Base-by-base conservation (phyloP, 1,140 invertebrate species). In the Trichonephila inaurata region DNA sequence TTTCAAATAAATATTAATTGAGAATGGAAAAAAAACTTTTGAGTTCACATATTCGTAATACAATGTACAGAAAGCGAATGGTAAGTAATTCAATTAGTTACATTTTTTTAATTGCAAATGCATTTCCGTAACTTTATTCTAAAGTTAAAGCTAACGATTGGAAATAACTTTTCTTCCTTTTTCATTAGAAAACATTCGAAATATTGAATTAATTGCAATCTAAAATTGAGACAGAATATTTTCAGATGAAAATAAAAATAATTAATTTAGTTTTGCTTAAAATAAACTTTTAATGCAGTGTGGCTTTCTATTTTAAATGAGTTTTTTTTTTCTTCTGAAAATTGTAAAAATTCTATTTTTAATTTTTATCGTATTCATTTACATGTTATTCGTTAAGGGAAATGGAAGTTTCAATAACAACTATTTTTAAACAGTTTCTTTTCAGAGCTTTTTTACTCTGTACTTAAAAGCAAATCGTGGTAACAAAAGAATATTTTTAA, bases 151-250 rank as follows among this genome's bases (percentile, higher is more conserved):
- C 40, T 58, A 85, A 60, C 10, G 51, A 85, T 21, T 8, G 18
- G 16, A n/a, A 24, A 10, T 24, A 60, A 12, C 10, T 3, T 5
- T 44, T n/a, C 1, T 58, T 51, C 58, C 19, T 60, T 85, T 85
- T 12, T 14, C 69, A 77, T 18, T 16, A 6, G 44, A 24, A 18
- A 77, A 60, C n/a, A 60, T 85, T 85, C 28, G 82, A 58, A 85
- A 51, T 12, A 85, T 85, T 44, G 21, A 85, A 85, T 85, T 85
- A 85, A 85, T 85, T 85, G 82, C 28, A 85, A 85, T 14, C 44
- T 44, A 51, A 85, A 58, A 24, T 58, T n/a, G 82, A 12, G 21
- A n/a, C 5, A 85, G 28, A 21, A 62, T 18, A 33, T 19, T 77
- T 40, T 60, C 51, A 14, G 58, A 14, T 58, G 21, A 85, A 24